Conservation (phyloP, 2,113 vertebrate species). For the Aviceda subcristata region DNA sequence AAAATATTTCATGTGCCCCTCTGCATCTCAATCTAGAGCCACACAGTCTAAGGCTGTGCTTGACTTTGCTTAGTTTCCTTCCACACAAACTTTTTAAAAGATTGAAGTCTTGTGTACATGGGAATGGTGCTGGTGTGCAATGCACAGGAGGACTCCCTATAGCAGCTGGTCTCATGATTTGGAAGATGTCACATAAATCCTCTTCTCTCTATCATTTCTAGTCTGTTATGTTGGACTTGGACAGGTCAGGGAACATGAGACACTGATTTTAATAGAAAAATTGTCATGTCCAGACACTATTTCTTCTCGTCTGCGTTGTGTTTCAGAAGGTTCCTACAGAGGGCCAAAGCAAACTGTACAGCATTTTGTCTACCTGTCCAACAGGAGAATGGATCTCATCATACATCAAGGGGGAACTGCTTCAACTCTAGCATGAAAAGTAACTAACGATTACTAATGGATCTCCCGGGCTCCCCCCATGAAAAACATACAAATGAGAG, state of each 20-base stretch:
- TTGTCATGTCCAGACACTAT: background rate
- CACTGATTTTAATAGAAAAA: background rate
- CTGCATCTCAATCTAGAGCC: background rate
- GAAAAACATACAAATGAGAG: background rate
- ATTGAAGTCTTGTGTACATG: fast-evolving
- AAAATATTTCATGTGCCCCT: background rate
- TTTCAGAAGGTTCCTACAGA: background rate
- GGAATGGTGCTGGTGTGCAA: background rate
- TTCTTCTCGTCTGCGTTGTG: background rate
- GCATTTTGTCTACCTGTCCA: background rate
- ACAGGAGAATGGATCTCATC: background rate
- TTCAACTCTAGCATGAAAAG: background rate
- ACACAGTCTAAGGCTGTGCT: background rate
- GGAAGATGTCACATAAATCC: background rate
- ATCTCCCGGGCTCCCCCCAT: background rate
- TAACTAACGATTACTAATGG: background rate
- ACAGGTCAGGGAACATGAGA: background rate
- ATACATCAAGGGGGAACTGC: background rate
- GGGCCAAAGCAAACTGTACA: background rate
- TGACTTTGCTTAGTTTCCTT: background rate
- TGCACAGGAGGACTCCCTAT: fast-evolving
- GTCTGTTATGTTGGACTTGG: background rate
- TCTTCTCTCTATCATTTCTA: background rate
- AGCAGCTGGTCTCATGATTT: background rate
- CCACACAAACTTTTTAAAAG: background rate